phyloP scores from a whole-genome alignment of 2,888 invertebrate genomes.

The Ctena decussata region DNA sequence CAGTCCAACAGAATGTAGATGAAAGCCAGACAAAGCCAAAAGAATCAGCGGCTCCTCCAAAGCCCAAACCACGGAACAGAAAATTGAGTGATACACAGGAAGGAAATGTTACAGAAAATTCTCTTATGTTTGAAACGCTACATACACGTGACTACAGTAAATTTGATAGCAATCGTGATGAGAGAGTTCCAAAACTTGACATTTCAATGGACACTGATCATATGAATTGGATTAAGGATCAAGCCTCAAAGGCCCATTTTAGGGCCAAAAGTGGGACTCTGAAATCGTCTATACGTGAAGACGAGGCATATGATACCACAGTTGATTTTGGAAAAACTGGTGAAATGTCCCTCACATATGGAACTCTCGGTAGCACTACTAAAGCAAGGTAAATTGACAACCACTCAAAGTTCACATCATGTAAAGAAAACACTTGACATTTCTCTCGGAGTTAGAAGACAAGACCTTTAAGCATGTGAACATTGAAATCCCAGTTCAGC shows the following conservation, averaged over 20 bases:
- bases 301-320: slow-evolving; percentile 63
- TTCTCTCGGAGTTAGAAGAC: too few species aligned
- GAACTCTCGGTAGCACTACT: slow-evolving; percentile 70
- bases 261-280: slow-evolving; percentile 65
- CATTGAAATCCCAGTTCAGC: too few species aligned
- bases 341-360: slow-evolving; percentile 64
- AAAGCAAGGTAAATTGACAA: slow-evolving; percentile 63
- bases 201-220: slow-evolving; percentile 86
- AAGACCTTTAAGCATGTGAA: too few species aligned
- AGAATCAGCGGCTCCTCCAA: slow-evolving; percentile 37
- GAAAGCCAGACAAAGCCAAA: slow-evolving; percentile 37
- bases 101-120: slow-evolving; percentile 66
- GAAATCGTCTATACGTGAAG: slow-evolving; percentile 63
- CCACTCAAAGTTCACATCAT: not conserved
- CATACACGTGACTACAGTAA: slow-evolving; percentile 82
- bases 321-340: slow-evolving; percentile 68
- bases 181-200: slow-evolving; percentile 82
- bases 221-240: slow-evolving; percentile 84
- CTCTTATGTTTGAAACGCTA: slow-evolving; percentile 82
- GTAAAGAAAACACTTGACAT: too few species aligned
- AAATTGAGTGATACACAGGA: slow-evolving; percentile 58
- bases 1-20: slow-evolving; percentile 22
- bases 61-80: slow-evolving; percentile 66
- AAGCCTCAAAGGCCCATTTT: slow-evolving; percentile 78
- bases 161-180: slow-evolving; percentile 48